Evolutionary conservation across 2,113 vertebrate genomes (phyloP).

Genomic region (Leucoraja erinaceus): DNA sequence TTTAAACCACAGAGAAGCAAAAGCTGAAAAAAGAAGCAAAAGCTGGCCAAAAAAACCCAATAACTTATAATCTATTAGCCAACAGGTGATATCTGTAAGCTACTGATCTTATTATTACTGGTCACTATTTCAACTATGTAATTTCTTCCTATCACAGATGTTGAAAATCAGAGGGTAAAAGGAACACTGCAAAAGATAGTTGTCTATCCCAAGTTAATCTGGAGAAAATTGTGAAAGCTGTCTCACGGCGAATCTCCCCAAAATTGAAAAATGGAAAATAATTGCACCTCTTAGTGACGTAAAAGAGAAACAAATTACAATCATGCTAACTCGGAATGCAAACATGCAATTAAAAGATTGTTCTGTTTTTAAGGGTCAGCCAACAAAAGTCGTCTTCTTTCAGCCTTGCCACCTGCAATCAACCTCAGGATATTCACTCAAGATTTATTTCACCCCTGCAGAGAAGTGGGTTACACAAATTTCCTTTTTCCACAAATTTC

Average conservation of each 20-base stretch:
- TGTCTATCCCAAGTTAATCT: not conserved
- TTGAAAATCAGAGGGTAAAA: not conserved
- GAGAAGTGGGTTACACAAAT: not conserved
- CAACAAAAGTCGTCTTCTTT: slow-evolving; percentile 11
- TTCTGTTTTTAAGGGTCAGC: slow-evolving; percentile 7
- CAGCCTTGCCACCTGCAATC: slow-evolving; percentile 13
- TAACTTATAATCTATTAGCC: not conserved
- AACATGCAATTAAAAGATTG: slow-evolving; percentile 19
- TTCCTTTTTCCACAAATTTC: slow-evolving; percentile 13
- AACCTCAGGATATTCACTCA: slow-evolving; percentile 8
- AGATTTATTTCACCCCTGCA: slow-evolving; percentile 24
- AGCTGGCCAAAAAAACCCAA: too few species aligned
- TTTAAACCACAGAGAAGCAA: not conserved
- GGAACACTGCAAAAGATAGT: not conserved
- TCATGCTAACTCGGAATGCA: not conserved
- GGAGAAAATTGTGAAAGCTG: not conserved
- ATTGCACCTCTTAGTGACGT: not conserved
- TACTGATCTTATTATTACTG: not conserved
- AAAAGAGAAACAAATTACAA: not conserved
- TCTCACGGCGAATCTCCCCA: not conserved
- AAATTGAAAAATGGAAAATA: not conserved
- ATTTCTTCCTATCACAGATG: not conserved
- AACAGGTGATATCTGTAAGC: not conserved
- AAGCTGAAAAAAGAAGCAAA: not conserved
- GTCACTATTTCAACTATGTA: not conserved